A percentile compares a stretch with the other conserved stretches of the same genome.
Evolutionary conservation across 1,140 invertebrate species (phyloP).

Genomic region (Bombus huntii): DNA sequence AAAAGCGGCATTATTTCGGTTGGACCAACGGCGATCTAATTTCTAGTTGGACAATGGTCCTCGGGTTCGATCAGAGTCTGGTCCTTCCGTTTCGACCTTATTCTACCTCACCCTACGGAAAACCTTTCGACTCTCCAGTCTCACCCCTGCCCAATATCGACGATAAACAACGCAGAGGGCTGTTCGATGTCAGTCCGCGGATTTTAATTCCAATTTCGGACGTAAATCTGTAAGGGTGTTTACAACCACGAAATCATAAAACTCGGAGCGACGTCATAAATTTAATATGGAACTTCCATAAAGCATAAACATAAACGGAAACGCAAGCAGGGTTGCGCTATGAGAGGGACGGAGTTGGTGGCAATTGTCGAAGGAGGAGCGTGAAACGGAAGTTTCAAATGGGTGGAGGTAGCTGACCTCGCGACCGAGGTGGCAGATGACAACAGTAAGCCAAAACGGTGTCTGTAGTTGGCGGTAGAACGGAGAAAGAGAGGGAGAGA

Average conservation of each 20-base stretch:
- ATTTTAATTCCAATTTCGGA: constrained; percentile 74
- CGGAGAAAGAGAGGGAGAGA: no score
- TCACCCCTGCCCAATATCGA: constrained; percentile 12
- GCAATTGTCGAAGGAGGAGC: constrained; percentile 29
- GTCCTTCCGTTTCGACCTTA: background rate
- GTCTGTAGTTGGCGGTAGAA: background rate
- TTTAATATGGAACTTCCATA: constrained; percentile 78
- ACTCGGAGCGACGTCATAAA: constrained; percentile 70
- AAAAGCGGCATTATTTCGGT: constrained; percentile 48
- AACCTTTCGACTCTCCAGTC: background rate
- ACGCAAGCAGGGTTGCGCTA: background rate
- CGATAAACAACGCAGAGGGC: constrained; percentile 35
- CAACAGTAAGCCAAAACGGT: constrained; percentile 62
- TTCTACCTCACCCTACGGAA: background rate
- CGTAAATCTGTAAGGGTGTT: constrained; percentile 71
- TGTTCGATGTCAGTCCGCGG: constrained; percentile 13
- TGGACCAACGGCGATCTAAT: constrained; percentile 34
- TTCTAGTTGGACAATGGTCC: constrained; percentile 25
- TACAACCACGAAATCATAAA: constrained; percentile 74
- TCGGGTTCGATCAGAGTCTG: background rate
- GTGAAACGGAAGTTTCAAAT: constrained; percentile 32
- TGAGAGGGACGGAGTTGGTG: constrained; percentile 6
- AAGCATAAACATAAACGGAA: constrained; percentile 73
- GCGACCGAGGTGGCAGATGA: constrained; percentile 63
- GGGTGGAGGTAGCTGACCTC: background rate